Conservation (phyloP, 2,888 invertebrate species). For the Steromphala cineraria region DNA sequence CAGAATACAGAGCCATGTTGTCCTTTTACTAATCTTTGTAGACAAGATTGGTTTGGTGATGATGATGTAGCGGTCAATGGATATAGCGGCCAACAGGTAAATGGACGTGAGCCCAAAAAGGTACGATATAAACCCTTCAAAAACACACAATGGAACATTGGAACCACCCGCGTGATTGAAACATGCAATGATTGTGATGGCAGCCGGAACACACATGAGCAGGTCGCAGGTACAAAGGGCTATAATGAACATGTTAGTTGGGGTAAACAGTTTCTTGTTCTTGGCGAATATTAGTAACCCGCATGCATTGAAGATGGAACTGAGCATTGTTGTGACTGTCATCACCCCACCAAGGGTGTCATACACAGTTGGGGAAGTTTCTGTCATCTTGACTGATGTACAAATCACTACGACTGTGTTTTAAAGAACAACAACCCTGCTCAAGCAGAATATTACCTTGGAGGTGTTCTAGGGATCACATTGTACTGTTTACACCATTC, state of each 20-base stretch:
- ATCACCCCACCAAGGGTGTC: slow-evolving; percentile 19
- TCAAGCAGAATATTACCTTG: too few relatives aligned
- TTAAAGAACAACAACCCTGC: too few relatives aligned
- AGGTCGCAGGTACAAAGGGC: slow-evolving; percentile 50
- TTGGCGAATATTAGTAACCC: slow-evolving; percentile 43
- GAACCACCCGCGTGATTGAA: slow-evolving; percentile 36
- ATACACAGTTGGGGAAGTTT: neutral
- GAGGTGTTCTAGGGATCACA: too few relatives aligned
- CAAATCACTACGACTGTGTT: neutral
- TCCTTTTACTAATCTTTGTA: slow-evolving; percentile 43
- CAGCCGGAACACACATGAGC: slow-evolving; percentile 29
- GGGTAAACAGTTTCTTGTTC: slow-evolving; percentile 50
- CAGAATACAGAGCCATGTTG: slow-evolving; percentile 37
- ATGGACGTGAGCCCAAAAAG: slow-evolving; percentile 52
- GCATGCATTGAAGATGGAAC: slow-evolving; percentile 39
- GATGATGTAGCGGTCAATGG: slow-evolving; percentile 55
- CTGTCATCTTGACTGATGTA: neutral
- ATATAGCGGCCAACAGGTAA: slow-evolving; percentile 54
- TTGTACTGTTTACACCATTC: too few relatives aligned
- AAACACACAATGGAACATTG: slow-evolving; percentile 43
- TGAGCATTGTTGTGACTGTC: slow-evolving; percentile 20
- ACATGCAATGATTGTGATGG: slow-evolving; percentile 23
- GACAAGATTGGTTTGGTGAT: slow-evolving; percentile 51
- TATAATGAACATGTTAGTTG: slow-evolving; percentile 56
- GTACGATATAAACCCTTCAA: slow-evolving; percentile 57